Percentiles rank a stretch among this genome's conserved stretches.
These are phyloP conservation scores for Siphlonurus alternatus DNA, from an alignment of 2,888 invertebrate genomes.

Conservation along the genomic window DNA sequence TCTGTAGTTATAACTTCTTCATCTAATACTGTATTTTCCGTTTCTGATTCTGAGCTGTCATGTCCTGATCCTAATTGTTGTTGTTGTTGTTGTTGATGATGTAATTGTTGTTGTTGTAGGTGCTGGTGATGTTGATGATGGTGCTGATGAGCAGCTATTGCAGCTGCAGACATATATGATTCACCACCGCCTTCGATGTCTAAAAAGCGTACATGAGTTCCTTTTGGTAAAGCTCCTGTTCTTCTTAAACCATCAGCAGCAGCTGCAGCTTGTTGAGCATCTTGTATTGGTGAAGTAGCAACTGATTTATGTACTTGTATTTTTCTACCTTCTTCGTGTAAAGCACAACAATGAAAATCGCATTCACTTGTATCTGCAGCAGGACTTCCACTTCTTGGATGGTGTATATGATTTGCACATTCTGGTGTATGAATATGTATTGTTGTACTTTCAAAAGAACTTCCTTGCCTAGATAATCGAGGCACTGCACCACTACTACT, in stretches of 20 bases:
- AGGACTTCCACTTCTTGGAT: slow-evolving; percentile 40
- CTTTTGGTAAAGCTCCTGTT: slow-evolving; percentile 14
- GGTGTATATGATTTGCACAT: slow-evolving; percentile 53
- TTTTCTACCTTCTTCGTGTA: slow-evolving; percentile 83
- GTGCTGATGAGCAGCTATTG: slow-evolving; percentile 24
- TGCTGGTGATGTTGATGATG: slow-evolving; percentile 15
- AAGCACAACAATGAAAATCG: slow-evolving; percentile 89
- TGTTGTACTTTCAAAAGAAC: slow-evolving; percentile 48
- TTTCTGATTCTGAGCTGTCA: slow-evolving; percentile 83
- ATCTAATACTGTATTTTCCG: slow-evolving; percentile 83
- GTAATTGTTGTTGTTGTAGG: slow-evolving; percentile 34
- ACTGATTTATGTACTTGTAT: slow-evolving; percentile 77
- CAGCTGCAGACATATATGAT: slow-evolving; percentile 21
- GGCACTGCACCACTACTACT: slow-evolving; percentile 15
- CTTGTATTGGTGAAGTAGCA: slow-evolving; percentile 84
- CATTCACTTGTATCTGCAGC: slow-evolving; percentile 49
- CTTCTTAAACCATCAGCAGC: slow-evolving; percentile 12
- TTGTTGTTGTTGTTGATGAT: slow-evolving; percentile 19
- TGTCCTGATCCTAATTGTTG: slow-evolving; percentile 28
- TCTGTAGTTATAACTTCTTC: slow-evolving; percentile 79
- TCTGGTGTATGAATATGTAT: slow-evolving; percentile 71
- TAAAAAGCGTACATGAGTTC: slow-evolving; percentile 52
- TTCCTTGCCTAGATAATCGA: slow-evolving; percentile 34
- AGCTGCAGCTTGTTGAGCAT: slow-evolving; percentile 29
- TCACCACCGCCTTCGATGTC: slow-evolving; percentile 52